Evolutionary conservation across 2,113 vertebrate species (phyloP), one percentile per base, ranked within the genome.

Genomic region (Hyperopisus bebe): DNA sequence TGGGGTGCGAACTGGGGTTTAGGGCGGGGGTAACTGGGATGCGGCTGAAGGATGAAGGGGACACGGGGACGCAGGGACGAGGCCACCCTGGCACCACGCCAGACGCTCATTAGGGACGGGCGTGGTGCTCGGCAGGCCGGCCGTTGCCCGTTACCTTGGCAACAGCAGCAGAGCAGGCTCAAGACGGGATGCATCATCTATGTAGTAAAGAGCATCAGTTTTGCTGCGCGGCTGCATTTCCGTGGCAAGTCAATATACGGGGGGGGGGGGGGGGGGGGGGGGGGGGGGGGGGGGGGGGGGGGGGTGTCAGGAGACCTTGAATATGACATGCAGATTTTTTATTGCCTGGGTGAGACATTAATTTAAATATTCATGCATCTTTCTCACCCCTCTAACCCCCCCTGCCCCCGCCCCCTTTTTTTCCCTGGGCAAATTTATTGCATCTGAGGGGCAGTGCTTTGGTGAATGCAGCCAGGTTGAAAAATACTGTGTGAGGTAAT

Each of bases 351-450:
- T 94, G 88, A 90, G 93, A 85, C 92, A 93, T 93, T 92, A 92
- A 95, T 95, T 95, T 95, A 95, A 95, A 96, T 95, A 96, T 95
- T 94, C 92, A 94, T 95, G 89, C 89, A 90, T 87, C 93, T 89
- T 92, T 92, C 93, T 91, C 91, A 90, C 70, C 84, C 44, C 47
- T 46, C 15, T 1, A 6, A 7, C 24, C 58, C n/a, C 24, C 62
- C 62, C 3, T 0, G 3, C 62, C n/a, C 58, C n/a, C 10, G 2
- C 10, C 48, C 46, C 50, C 27, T 48, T 53, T 86, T 83, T 84
- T 66, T 82, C 80, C 70, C 35, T 62, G 62, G 66, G 85, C 74
- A 74, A 88, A 90, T 90, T 90, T 88, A 90, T 90, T 88, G 90
- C 86, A 39, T 90, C 90, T 44, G 83, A 24, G 39, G 90, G 90